These are phyloP conservation scores for Ormyrus labotus DNA, from an alignment of 2,888 invertebrate species.

Conservation along the genomic window DNA sequence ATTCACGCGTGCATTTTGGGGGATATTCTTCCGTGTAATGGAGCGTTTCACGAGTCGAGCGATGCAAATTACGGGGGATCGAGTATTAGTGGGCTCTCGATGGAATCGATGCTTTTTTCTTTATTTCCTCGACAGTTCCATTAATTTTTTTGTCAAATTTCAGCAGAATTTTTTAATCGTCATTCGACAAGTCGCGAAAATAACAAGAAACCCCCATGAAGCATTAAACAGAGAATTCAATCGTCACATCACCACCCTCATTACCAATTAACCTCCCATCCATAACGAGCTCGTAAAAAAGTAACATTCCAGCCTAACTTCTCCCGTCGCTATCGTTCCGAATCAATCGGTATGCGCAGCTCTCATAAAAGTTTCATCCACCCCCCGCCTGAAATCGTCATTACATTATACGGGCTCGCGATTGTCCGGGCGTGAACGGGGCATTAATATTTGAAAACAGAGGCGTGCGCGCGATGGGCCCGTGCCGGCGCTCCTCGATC, in stretches of 20 bases:
- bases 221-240: too few species aligned
- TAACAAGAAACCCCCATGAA: not conserved
- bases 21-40: too few species aligned
- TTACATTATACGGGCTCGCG: conserved; percentile 6
- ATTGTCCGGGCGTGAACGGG: conserved; percentile 46
- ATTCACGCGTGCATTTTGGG: too few species aligned
- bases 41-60: too few species aligned
- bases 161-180: not conserved
- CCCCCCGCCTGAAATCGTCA: not conserved
- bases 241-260: too few species aligned
- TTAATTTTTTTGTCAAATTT: too few species aligned
- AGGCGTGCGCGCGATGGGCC: not conserved
- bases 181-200: not conserved
- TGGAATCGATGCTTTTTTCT: too few species aligned
- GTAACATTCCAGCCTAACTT: conserved; percentile 6
- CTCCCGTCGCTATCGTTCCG: not conserved
- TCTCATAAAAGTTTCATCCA: conserved; percentile 34
- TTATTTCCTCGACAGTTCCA: too few species aligned
- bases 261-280: too few species aligned
- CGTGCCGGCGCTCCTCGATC: conserved; percentile 19
- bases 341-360: conserved; percentile 7
- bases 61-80: too few species aligned
- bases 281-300: conserved; percentile 17
- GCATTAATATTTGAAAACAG: conserved; percentile 50
- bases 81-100: too few species aligned